Percentiles rank a stretch among this genome's conserved stretches.
Conservation (phyloP, 2,797 vertebrate species). For the Acrocephalus scirpaceus region DNA sequence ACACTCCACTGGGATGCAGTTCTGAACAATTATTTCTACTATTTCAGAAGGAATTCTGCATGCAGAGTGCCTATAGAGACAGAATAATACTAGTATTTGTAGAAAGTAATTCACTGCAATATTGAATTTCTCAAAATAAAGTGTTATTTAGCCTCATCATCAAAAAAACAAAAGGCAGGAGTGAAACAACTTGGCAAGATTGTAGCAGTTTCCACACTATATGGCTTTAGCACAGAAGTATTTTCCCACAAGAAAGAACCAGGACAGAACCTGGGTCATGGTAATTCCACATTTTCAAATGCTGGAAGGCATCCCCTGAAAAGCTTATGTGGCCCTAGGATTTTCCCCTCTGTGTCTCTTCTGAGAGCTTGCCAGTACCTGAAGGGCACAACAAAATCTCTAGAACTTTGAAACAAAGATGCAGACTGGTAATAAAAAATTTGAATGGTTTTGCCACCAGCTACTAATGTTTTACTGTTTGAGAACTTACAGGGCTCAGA, state of each 20-base stretch:
- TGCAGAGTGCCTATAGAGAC: not conserved
- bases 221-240: not conserved
- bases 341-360: not conserved
- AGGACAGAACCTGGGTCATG: not conserved
- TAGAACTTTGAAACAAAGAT: not conserved
- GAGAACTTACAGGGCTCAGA: not conserved
- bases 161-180: not conserved
- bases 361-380: not conserved
- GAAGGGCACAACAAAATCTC: not conserved
- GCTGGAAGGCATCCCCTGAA: not conserved
- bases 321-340: not conserved
- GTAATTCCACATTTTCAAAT: not conserved
- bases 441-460: not conserved
- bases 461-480: not conserved
- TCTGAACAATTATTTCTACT: not conserved
- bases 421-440: not conserved
- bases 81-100: not conserved
- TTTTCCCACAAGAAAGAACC: not conserved
- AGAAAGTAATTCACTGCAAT: not conserved
- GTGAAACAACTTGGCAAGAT: rapidly evolving
- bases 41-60: not conserved
- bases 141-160: not conserved
- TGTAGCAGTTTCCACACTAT: not conserved
- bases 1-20: not conserved
- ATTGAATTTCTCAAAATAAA: not conserved